phyloP scores from a whole-genome alignment of 1,140 invertebrate species.

The Lordiphosa clarofinis region DNA sequence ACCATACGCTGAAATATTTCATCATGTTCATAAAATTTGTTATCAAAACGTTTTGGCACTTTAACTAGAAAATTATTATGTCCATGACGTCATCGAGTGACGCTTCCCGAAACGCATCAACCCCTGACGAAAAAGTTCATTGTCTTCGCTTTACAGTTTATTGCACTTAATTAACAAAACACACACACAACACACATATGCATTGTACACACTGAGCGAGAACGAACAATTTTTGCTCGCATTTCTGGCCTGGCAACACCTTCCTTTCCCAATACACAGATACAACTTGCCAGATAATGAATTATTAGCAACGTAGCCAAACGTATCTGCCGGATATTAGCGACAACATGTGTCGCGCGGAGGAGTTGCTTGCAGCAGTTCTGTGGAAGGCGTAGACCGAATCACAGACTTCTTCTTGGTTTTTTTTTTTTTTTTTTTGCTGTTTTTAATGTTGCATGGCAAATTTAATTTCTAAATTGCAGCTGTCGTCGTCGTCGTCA shows the following conservation, averaged over 20 bases:
- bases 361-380: slow-evolving; percentile 21
- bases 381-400: slow-evolving; percentile 45
- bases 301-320: slow-evolving; percentile 51
- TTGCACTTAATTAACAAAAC: slow-evolving; percentile 63
- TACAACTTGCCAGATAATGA: slow-evolving; percentile 48
- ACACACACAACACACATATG: slow-evolving; percentile 6
- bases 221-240: neutral
- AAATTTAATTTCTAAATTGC: slow-evolving; percentile 78
- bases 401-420: slow-evolving; percentile 33
- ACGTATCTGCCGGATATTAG: slow-evolving; percentile 68
- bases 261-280: slow-evolving; percentile 17
- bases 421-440: slow-evolving; percentile 14
- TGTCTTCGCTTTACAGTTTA: slow-evolving; percentile 55
- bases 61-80: slow-evolving; percentile 2
- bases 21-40: no score
- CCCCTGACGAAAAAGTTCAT: slow-evolving; percentile 59
- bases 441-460: slow-evolving; percentile 72
- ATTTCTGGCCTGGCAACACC: slow-evolving; percentile 30
- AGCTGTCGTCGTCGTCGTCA: slow-evolving; percentile 56
- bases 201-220: neutral
- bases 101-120: slow-evolving; percentile 31
- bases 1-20: no score
- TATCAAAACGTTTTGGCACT: neutral
- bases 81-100: slow-evolving; percentile 1
- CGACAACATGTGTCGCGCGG: slow-evolving; percentile 44